A percentile compares a stretch with the other conserved stretches of the same genome.
phyloP scores from a whole-genome alignment of 1,140 invertebrate genomes.

The Hesperophylax magnus region DNA sequence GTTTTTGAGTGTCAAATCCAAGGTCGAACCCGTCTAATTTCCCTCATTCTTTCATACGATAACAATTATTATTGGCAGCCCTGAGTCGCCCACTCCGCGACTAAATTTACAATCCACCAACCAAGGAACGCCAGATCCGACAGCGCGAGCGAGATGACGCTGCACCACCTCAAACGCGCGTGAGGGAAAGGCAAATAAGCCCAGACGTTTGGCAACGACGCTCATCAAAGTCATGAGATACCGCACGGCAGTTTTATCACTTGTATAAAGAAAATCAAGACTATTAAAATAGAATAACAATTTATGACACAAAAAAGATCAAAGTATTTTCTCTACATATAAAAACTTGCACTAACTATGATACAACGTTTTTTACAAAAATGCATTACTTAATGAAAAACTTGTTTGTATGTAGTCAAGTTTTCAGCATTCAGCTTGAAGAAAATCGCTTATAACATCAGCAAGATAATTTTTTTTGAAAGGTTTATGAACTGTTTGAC shows the following conservation, averaged over 20 bases:
- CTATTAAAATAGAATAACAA: not conserved
- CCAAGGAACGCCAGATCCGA: conserved; percentile 37
- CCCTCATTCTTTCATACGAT: no score
- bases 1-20: no score
- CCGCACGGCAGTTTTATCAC: conserved; percentile 45
- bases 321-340: not conserved
- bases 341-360: not conserved
- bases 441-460: not conserved
- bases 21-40: no score
- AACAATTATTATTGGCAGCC: conserved; percentile 17
- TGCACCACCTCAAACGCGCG: not conserved
- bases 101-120: conserved; percentile 50
- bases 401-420: not conserved
- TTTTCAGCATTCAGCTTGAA: conserved; percentile 1
- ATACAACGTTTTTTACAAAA: not conserved
- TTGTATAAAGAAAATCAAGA: not conserved
- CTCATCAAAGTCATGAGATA: conserved; percentile 28
- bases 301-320: not conserved
- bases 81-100: conserved; percentile 43
- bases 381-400: not conserved
- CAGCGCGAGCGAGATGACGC: conserved; percentile 3
- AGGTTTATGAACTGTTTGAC: not conserved
- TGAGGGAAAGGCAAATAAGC: not conserved
- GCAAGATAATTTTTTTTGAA: not conserved
- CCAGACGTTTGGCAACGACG: conserved; percentile 38